A percentile compares a stretch with the other conserved stretches of the same genome.
These are phyloP conservation scores for Chaetogeoica ovagalla DNA, from an alignment of 2,888 invertebrate species.

Conservation along the genomic window DNA sequence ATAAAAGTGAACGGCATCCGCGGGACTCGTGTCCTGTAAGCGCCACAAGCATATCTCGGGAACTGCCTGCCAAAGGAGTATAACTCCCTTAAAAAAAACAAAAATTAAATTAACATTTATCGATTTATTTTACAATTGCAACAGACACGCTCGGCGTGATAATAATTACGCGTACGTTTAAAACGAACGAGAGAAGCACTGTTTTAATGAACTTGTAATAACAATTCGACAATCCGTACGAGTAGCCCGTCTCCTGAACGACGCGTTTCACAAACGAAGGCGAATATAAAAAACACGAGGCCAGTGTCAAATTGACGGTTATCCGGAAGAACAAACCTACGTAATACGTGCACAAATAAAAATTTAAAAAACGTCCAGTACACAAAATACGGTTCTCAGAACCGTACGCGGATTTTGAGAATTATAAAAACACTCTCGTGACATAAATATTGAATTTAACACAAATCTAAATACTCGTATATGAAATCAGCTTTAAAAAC, in stretches of 20 bases:
- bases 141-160: no score
- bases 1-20: constrained; percentile 13
- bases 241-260: background rate
- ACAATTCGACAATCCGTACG: constrained; percentile 21
- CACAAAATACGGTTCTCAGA: no score
- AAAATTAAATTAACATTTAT: no score
- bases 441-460: no score
- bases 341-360: no score
- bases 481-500: no score
- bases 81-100: constrained; percentile 33
- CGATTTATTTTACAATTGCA: background rate
- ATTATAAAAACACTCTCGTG: no score
- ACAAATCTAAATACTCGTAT: no score
- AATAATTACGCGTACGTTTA: constrained; percentile 3
- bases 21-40: background rate
- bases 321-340: constrained; percentile 16
- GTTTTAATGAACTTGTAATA: constrained; percentile 36
- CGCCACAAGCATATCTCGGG: constrained; percentile 42
- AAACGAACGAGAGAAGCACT: constrained; percentile 6
- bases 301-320: constrained; percentile 21
- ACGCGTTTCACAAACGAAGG: background rate
- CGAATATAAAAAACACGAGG: constrained; percentile 31
- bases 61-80: constrained; percentile 23
- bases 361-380: no score
- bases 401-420: no score